Conservation (phyloP, 2,888 invertebrate genomes). For the Rhagonycha fulva region DNA sequence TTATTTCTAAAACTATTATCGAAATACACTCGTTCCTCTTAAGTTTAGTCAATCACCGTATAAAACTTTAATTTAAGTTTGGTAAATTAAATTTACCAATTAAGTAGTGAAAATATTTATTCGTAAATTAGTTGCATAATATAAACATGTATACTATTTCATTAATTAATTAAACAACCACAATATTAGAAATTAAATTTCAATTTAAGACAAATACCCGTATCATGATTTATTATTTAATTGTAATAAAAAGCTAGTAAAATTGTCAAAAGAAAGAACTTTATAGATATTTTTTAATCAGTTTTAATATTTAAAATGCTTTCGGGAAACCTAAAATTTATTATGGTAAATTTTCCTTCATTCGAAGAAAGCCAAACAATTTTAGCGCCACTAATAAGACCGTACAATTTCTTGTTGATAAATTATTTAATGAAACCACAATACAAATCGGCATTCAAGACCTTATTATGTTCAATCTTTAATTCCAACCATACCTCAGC, state of each 20-base stretch:
- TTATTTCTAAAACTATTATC: too few relatives aligned
- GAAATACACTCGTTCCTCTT: too few relatives aligned
- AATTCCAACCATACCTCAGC: slow-evolving; percentile 38
- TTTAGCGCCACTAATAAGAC: slow-evolving; percentile 33
- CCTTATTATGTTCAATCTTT: slow-evolving; percentile 46
- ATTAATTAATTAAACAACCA: not conserved
- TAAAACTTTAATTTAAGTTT: too few relatives aligned
- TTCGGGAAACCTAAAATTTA: not conserved
- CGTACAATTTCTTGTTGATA: slow-evolving; percentile 27
- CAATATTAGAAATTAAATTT: not conserved
- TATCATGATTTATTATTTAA: not conserved
- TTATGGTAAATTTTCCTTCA: slow-evolving; percentile 26
- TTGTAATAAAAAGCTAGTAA: not conserved
- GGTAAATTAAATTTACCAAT: too few relatives aligned
- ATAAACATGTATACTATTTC: not conserved
- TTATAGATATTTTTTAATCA: not conserved
- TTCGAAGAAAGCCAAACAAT: slow-evolving; percentile 33
- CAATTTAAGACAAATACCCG: not conserved
- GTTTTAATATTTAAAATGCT: not conserved
- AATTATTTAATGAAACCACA: slow-evolving; percentile 41
- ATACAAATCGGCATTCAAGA: slow-evolving; percentile 44
- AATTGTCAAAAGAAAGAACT: not conserved
- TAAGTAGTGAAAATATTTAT: not conserved
- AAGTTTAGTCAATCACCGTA: too few relatives aligned
- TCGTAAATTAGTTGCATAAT: not conserved